Percentiles rank a stretch among this genome's conserved stretches.
Conservation (phyloP, 2,888 invertebrate genomes). For the Hemithea aestivaria region DNA sequence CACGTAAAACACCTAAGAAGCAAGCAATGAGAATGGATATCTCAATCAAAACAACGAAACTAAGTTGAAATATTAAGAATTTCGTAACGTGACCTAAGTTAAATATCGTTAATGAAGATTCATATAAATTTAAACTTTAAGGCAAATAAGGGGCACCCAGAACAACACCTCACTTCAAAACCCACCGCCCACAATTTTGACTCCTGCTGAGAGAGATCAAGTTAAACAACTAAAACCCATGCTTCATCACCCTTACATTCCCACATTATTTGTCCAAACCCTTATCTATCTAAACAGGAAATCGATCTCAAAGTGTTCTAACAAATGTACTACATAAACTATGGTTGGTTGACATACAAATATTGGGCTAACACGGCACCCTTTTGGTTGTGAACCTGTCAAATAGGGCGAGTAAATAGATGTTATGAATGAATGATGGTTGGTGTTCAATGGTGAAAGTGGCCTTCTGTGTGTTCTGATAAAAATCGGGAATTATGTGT, state of each 20-base stretch:
- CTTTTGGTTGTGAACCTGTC: slow-evolving; percentile 38
- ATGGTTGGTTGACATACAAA: slow-evolving; percentile 40
- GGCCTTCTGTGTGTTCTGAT: slow-evolving; percentile 6
- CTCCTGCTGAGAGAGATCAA: too few species aligned
- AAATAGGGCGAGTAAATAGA: slow-evolving; percentile 33
- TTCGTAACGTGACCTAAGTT: too few species aligned
- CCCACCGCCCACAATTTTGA: too few species aligned
- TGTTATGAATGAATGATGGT: slow-evolving; percentile 34
- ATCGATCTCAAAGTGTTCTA: slow-evolving; percentile 42
- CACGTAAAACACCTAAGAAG: too few species aligned
- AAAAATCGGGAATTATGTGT: too few species aligned
- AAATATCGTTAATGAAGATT: too few species aligned
- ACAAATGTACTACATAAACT: slow-evolving; percentile 38
- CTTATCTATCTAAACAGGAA: slow-evolving; percentile 52
- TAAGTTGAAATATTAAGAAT: too few species aligned
- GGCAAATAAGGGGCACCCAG: too few species aligned
- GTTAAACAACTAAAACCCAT: slow-evolving; percentile 6
- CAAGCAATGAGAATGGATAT: too few species aligned
- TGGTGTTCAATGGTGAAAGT: slow-evolving; percentile 19
- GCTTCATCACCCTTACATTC: slow-evolving; percentile 29
- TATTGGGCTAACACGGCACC: slow-evolving; percentile 38
- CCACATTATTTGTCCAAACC: slow-evolving; percentile 34
- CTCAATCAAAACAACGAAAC: too few species aligned
- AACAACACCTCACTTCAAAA: too few species aligned
- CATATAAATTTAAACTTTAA: too few species aligned